phyloP scores from a whole-genome alignment of 2,888 invertebrate genomes.

The Brachyopa scutellaris region DNA sequence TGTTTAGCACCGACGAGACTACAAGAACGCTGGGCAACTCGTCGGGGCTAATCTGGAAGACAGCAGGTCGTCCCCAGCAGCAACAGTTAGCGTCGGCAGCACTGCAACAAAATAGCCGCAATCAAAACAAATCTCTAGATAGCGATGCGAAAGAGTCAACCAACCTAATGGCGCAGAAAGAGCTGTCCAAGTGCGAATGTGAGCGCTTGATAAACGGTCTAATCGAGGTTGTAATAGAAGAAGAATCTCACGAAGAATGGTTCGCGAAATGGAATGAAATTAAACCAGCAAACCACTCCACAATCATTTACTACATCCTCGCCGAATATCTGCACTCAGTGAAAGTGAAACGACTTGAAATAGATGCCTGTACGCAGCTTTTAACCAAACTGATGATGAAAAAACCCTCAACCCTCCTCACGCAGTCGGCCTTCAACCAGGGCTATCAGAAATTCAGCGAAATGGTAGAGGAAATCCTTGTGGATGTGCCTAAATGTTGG shows the following conservation, averaged over 20 bases:
- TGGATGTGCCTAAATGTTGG: conserved; percentile 79
- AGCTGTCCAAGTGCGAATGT: conserved; percentile 70
- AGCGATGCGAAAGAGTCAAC: conserved; percentile 4
- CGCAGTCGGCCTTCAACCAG: conserved; percentile 73
- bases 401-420: conserved; percentile 68
- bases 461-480: conserved; percentile 76
- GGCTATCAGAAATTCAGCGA: conserved; percentile 76
- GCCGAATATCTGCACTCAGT: conserved; percentile 76
- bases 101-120: conserved; percentile 27
- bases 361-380: conserved; percentile 76
- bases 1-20: conserved; percentile 73
- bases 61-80: conserved; percentile 69
- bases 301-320: conserved; percentile 76
- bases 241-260: conserved; percentile 25
- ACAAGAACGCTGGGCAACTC: conserved; percentile 76
- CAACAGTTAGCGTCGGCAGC: background rate
- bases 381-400: conserved; percentile 76
- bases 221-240: conserved; percentile 76
- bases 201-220: conserved; percentile 76
- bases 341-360: conserved; percentile 74
- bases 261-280: conserved; percentile 74
- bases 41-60: conserved; percentile 77
- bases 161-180: background rate
- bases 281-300: conserved; percentile 74
- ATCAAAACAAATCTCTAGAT: conserved; percentile 9